These are phyloP conservation scores for human DNA, from an alignment of 2,113 vertebrate species.

Conservation along the genomic window DNA sequence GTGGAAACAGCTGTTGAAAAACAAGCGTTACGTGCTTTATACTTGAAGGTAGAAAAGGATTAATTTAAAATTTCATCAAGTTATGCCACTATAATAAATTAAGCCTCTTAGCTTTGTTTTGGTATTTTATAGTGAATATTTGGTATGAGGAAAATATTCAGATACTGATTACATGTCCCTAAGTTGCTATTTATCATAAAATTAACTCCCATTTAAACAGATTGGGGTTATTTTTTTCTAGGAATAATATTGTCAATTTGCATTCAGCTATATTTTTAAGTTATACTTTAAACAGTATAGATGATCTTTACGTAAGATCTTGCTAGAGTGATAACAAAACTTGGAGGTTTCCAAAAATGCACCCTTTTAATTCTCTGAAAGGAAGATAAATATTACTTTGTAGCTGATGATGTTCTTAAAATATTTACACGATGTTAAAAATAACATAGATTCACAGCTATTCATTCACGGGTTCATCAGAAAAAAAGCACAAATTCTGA, in stretches of 20 bases:
- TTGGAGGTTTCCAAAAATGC: neutral
- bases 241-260: neutral
- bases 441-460: neutral
- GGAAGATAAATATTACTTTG: neutral
- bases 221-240: neutral
- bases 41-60: constrained; percentile 32
- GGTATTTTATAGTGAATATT: constrained; percentile 35
- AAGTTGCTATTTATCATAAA: neutral
- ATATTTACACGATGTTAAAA: neutral
- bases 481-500: neutral
- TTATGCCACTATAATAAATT: constrained; percentile 35
- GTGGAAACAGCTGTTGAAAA: neutral
- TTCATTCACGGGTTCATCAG: neutral
- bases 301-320: neutral
- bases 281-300: neutral
- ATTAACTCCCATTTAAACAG: constrained; percentile 8
- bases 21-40: neutral
- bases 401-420: neutral
- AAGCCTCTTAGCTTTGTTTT: constrained; percentile 29
- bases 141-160: constrained; percentile 35
- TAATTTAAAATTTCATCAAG: constrained; percentile 40
- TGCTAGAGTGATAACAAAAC: neutral
- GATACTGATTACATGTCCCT: neutral
- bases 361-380: neutral
- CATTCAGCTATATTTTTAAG: neutral